Base-by-base conservation (phyloP, 2,797 vertebrate genomes). In the Carduelis carduelis region DNA sequence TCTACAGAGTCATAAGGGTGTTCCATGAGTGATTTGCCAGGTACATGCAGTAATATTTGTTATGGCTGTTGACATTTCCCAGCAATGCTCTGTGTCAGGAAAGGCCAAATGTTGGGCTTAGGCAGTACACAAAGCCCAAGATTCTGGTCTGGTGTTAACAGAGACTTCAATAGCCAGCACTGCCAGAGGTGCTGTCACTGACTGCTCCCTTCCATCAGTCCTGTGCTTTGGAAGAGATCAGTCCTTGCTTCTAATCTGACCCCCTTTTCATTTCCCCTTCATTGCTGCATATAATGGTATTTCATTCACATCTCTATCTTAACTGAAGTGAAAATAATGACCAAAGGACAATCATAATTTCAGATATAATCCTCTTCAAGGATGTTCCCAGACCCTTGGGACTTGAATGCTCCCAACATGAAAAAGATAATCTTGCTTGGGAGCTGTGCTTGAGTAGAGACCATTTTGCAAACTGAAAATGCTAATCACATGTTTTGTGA, bases 11-110 rank as follows among this genome's bases (percentile, higher is more conserved):
- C 78, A 49, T 49, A 71, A 89, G 82, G 49, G 66, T 91, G 52
- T 96, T 96, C 95, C 85, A 63, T 39, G 71, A 95, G 87, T 95
- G 90, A 83, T 71, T 91, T 96, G 44, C 89, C 87, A 93, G 71
- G 75, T 79, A 86, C 83, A 91, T 69, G 82, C 69, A 68, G 71
- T 77, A 95, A 68, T 94, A 93, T 89, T 93, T 96, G 87, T 93
- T 94, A 70, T 20, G 74, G 75, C 77, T 93, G 84, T 90, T 89
- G 90, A 92, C 87, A 71, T 90, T 91, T 95, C 71, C 55, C 28
- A 89, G 64, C 30, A 52, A 41, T 71, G 20, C 32, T 85, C 56
- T 37, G 22, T 57, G 89, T 55, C 78, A 90, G 47, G 47, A 79
- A 95, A 95, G 85, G 74, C 61, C 89, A 90, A 53, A 83, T 89